Percentiles rank a stretch among this genome's conserved stretches.
Evolutionary conservation across 2,113 vertebrate genomes (phyloP).

Genomic region (Aegotheles bennettii): DNA sequence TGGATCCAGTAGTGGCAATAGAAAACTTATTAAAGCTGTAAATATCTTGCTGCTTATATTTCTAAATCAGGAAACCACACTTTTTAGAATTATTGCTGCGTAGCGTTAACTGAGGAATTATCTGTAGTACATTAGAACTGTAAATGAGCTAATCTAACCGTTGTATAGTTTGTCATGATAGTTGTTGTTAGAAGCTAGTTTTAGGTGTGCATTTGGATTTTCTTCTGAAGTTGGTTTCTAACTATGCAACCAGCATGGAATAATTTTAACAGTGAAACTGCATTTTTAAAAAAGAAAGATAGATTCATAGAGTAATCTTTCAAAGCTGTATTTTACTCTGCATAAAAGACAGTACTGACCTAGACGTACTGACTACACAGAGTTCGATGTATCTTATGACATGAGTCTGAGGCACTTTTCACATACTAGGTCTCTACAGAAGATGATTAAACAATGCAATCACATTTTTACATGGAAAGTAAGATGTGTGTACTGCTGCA

Average conservation of each 20-base stretch:
- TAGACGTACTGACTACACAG: background rate
- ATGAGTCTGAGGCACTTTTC: background rate
- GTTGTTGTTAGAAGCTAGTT: background rate
- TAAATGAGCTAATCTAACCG: background rate
- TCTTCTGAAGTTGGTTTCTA: background rate
- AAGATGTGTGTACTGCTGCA: background rate
- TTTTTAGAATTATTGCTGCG: background rate
- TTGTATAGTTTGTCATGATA: background rate
- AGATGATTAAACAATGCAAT: background rate
- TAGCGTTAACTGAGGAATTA: background rate
- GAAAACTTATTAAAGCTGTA: background rate
- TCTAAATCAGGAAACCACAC: background rate
- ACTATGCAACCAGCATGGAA: background rate
- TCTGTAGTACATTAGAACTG: background rate
- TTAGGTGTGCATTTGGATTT: background rate
- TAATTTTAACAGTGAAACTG: background rate
- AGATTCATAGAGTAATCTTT: background rate
- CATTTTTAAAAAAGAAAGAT: background rate
- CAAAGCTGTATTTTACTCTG: background rate
- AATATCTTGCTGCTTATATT: background rate
- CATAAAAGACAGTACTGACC: background rate
- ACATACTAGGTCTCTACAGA: background rate
- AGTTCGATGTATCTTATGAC: background rate
- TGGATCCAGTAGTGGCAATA: background rate
- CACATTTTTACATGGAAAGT: background rate